phyloP scores from a whole-genome alignment of 2,113 vertebrate species.

The Hippocampus zosterae region DNA sequence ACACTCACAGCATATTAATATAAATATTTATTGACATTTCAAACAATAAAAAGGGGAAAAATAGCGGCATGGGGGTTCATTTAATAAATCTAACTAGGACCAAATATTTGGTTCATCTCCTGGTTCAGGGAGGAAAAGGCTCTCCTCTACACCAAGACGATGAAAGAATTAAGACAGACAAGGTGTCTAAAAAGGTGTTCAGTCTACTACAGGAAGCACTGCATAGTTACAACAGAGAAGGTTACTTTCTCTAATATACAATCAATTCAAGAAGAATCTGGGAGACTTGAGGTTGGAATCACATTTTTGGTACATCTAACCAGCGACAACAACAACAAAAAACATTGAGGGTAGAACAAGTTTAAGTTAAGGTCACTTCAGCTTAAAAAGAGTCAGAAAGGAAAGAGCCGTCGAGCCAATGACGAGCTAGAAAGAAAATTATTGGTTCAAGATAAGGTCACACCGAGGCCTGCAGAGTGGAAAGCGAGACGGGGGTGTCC shows the following conservation, averaged over 20 bases:
- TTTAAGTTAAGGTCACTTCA: slow-evolving; percentile 60
- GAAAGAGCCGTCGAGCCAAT: background rate
- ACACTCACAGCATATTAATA: slow-evolving; percentile 61
- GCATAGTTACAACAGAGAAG: slow-evolving; percentile 58
- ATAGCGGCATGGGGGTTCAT: slow-evolving; percentile 27
- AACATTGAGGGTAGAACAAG: background rate
- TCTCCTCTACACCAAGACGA: background rate
- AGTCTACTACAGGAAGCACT: slow-evolving; percentile 27
- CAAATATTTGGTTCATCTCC: slow-evolving; percentile 9
- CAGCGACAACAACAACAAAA: background rate
- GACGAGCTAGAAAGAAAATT: background rate
- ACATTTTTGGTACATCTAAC: slow-evolving; percentile 15
- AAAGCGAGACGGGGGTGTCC: background rate
- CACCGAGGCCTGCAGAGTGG: no score
- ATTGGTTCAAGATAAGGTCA: slow-evolving; percentile 20
- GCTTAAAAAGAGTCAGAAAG: slow-evolving; percentile 29
- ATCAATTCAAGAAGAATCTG: slow-evolving; percentile 40
- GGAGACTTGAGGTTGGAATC: slow-evolving; percentile 10
- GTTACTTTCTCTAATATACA: slow-evolving; percentile 40
- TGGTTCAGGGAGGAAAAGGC: background rate
- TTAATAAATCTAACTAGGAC: slow-evolving; percentile 37
- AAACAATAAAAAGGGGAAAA: slow-evolving; percentile 24
- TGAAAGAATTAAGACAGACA: background rate
- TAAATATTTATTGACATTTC: slow-evolving; percentile 65
- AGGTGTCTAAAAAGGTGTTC: background rate